Evolutionary conservation across 2,797 vertebrate species (phyloP).

Genomic region (Antrozous pallidus): DNA sequence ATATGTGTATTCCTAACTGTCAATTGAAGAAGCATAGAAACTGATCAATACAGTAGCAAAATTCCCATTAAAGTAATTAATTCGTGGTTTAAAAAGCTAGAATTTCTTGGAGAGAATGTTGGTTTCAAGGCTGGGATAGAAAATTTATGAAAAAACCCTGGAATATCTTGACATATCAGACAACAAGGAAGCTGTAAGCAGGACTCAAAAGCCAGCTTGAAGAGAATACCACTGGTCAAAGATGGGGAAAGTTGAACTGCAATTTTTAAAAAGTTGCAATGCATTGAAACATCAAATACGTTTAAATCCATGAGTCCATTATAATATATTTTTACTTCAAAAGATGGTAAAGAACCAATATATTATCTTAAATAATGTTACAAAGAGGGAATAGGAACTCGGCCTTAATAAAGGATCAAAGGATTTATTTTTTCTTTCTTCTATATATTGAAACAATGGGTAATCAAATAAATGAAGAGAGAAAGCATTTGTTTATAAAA

Average conservation of each 20-base stretch:
- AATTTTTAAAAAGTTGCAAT: not conserved
- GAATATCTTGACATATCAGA: not conserved
- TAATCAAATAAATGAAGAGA: not conserved
- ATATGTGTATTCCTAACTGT: not conserved
- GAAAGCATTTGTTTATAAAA: not conserved
- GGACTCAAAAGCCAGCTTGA: not conserved
- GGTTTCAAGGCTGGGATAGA: not conserved
- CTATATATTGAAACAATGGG: not conserved
- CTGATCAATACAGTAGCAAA: not conserved
- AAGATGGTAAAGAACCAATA: not conserved
- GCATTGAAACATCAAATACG: not conserved
- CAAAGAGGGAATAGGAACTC: not conserved
- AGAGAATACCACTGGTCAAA: not conserved
- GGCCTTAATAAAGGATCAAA: not conserved
- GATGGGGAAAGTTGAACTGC: not conserved
- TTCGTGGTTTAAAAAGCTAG: not conserved
- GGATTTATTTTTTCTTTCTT: not conserved
- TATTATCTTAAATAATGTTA: constrained; percentile 8
- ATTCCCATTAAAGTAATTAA: not conserved
- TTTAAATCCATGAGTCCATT: not conserved
- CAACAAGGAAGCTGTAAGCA: not conserved
- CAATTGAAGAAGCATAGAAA: not conserved
- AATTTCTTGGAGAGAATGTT: not conserved
- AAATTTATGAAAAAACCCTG: not conserved
- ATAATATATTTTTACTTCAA: not conserved